A percentile compares a stretch with the other conserved stretches of the same genome.
phyloP scores from a whole-genome alignment of 53 echinoderm and acorn worm genomes.

The Antedon mediterranea region DNA sequence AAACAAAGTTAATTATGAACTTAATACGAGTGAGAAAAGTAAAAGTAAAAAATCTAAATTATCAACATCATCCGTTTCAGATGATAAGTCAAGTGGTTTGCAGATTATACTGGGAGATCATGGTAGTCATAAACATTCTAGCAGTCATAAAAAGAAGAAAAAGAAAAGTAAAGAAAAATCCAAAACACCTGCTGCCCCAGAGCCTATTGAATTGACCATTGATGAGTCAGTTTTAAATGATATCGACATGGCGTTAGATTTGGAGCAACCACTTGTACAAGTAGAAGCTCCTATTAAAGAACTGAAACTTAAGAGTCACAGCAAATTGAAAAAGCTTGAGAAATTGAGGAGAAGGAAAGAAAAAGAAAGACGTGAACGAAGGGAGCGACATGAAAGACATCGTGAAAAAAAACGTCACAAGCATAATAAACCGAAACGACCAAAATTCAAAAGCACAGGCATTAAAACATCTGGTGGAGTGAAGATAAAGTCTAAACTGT shows the following conservation, averaged over 20 bases:
- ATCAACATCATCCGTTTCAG: neutral
- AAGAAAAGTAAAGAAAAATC: constrained; percentile 24
- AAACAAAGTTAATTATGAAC: neutral
- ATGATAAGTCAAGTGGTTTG: neutral
- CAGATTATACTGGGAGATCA: neutral
- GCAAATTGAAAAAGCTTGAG: neutral
- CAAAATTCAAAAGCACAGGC: constrained; percentile 1
- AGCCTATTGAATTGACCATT: neutral
- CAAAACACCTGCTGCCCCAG: neutral
- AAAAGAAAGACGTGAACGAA: constrained; percentile 9
- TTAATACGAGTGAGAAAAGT: constrained; percentile 3
- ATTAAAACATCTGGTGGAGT: neutral
- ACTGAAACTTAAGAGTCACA: neutral
- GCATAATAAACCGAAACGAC: constrained; percentile 1
- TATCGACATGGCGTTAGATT: neutral
- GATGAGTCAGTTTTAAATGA: constrained; percentile 10
- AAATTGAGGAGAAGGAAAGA: neutral
- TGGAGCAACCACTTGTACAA: neutral
- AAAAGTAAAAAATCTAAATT: constrained; percentile 7
- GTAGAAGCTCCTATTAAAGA: neutral
- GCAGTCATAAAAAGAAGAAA: constrained; percentile 28
- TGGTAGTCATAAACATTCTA: neutral
- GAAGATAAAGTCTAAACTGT: neutral
- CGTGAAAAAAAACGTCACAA: constrained; percentile 7
- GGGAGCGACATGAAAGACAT: constrained; percentile 9